Conservation (phyloP, 2,113 vertebrate genomes). For the Bubo blakistoni region DNA sequence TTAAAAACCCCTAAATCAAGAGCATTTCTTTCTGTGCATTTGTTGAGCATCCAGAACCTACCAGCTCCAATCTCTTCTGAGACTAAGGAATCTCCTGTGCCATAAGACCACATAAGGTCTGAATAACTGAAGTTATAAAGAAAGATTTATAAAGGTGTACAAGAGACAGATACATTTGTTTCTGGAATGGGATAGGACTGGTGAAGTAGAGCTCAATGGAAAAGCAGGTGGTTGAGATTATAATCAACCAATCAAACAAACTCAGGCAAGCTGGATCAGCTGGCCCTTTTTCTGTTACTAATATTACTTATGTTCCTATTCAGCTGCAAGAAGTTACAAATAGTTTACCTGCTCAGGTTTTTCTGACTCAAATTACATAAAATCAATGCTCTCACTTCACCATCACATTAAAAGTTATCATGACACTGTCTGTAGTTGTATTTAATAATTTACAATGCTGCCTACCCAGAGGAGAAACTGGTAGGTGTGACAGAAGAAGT, state of each 20-base stretch:
- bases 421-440: conserved; percentile 44
- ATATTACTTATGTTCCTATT: conserved; percentile 56
- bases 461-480: conserved; percentile 2
- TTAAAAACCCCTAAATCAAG: not conserved
- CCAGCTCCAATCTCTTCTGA: not conserved
- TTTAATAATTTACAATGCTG: conserved; percentile 56
- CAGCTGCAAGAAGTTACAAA: conserved; percentile 64
- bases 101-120: conserved; percentile 16
- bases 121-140: conserved; percentile 35
- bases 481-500: not conserved
- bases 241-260: conserved; percentile 32
- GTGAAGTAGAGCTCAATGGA: not conserved
- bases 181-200: conserved; percentile 32
- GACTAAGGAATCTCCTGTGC: not conserved
- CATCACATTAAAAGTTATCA: conserved; percentile 62
- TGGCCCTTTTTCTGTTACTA: conserved; percentile 52
- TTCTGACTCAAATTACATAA: conserved; percentile 65
- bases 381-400: conserved; percentile 64
- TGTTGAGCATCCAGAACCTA: not conserved
- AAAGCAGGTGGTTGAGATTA: conserved; percentile 69
- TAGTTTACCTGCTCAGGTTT: conserved; percentile 61
- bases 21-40: not conserved
- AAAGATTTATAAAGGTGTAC: conserved; percentile 58
- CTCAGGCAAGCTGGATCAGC: conserved; percentile 39
- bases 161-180: conserved; percentile 51